Evolutionary conservation across 1,140 invertebrate species (phyloP).

Genomic region (Bombus superbus): DNA sequence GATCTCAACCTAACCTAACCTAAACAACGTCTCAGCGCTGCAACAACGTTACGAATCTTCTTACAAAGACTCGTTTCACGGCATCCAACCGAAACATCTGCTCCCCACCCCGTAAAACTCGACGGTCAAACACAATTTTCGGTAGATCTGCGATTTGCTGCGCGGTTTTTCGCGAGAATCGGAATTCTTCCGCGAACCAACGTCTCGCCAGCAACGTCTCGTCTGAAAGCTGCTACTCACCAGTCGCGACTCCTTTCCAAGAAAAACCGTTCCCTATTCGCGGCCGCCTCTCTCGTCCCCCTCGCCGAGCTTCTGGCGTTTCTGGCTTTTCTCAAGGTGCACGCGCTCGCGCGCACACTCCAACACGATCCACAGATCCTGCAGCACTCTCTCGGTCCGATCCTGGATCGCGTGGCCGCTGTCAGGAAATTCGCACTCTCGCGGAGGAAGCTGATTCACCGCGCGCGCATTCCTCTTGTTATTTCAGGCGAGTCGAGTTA

Average conservation of each 20-base stretch:
- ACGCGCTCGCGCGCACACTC: not conserved
- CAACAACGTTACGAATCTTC: not conserved
- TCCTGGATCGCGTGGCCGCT: slow-evolving; percentile 16
- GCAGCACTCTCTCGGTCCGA: not conserved
- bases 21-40: too few relatives aligned
- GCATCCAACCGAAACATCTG: not conserved
- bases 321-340: slow-evolving; percentile 68
- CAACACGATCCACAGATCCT: not conserved
- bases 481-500: slow-evolving; percentile 61
- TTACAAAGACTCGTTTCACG: not conserved
- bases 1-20: too few relatives aligned
- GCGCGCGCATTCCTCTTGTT: slow-evolving; percentile 63
- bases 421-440: slow-evolving; percentile 57
- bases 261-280: slow-evolving; percentile 49
- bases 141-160: too few relatives aligned
- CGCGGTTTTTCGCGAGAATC: not conserved
- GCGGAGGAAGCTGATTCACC: slow-evolving; percentile 64
- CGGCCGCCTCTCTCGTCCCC: not conserved
- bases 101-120: not conserved
- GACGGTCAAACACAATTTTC: not conserved
- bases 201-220: not conserved
- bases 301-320: slow-evolving; percentile 52
- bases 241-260: slow-evolving; percentile 56
- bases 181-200: not conserved
- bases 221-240: slow-evolving; percentile 51